phyloP scores from a whole-genome alignment of 2,888 invertebrate species.

The Heliconius aoede region DNA sequence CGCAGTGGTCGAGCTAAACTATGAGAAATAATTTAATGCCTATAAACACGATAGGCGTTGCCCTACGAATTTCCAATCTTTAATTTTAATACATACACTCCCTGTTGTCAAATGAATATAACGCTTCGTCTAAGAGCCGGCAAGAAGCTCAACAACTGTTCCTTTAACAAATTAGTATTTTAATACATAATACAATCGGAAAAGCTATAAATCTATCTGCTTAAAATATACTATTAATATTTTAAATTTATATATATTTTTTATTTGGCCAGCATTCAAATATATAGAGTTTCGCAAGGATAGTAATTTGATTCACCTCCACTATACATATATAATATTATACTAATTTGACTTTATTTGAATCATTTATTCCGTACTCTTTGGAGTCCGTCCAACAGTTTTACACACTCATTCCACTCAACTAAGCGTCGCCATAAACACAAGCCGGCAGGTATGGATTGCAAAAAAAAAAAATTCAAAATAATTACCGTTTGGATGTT shows the following conservation, averaged over 20 bases:
- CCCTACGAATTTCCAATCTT: too few relatives aligned
- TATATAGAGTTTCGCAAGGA: constrained; percentile 34
- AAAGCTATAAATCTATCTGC: not conserved
- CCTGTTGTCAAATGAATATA: too few relatives aligned
- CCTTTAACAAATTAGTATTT: not conserved
- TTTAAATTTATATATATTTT: not conserved
- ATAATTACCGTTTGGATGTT: constrained; percentile 77
- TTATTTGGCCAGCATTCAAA: not conserved
- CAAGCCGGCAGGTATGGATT: constrained; percentile 80
- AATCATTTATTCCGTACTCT: constrained; percentile 75
- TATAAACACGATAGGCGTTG: too few relatives aligned
- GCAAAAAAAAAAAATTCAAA: constrained; percentile 78
- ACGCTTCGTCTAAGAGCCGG: not conserved
- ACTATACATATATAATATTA: constrained; percentile 65
- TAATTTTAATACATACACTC: too few relatives aligned
- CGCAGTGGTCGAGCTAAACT: too few relatives aligned
- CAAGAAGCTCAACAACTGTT: not conserved
- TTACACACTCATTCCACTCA: constrained; percentile 84
- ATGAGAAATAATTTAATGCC: too few relatives aligned
- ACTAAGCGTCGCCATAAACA: constrained; percentile 83
- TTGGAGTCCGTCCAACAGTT: constrained; percentile 80
- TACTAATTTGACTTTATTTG: constrained; percentile 82
- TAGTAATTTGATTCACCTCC: constrained; percentile 51
- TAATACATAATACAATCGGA: not conserved
- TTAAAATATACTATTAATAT: not conserved